These are phyloP conservation scores for Gastrophysa polygoni DNA, from an alignment of 2,888 invertebrate species.

Conservation along the genomic window DNA sequence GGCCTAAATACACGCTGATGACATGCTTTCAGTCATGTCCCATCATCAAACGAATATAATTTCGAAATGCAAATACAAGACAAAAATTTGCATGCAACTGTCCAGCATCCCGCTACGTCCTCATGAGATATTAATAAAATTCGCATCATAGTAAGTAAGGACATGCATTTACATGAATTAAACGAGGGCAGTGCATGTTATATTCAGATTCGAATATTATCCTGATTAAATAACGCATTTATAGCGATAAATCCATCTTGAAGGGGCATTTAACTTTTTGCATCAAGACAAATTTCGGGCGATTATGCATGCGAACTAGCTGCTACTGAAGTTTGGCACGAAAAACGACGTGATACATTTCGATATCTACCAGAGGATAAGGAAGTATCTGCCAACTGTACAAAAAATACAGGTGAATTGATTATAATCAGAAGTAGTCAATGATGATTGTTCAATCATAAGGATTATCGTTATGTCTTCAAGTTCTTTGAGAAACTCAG, in stretches of 20 bases:
- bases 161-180: constrained; percentile 29
- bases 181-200: constrained; percentile 19
- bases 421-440: too few relatives aligned
- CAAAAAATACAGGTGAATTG: neutral
- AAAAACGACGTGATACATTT: constrained; percentile 25
- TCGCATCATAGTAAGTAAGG: constrained; percentile 24
- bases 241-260: constrained; percentile 28
- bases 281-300: constrained; percentile 31
- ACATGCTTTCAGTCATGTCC: neutral
- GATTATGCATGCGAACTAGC: constrained; percentile 30
- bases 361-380: constrained; percentile 1
- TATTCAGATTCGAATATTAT: constrained; percentile 31
- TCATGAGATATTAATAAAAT: constrained; percentile 26
- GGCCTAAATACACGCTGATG: neutral
- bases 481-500: too few relatives aligned
- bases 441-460: too few relatives aligned
- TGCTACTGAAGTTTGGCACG: constrained; percentile 26
- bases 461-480: too few relatives aligned
- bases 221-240: constrained; percentile 32
- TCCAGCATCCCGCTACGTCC: constrained; percentile 12
- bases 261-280: constrained; percentile 29
- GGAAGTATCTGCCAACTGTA: neutral
- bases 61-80: constrained; percentile 39
- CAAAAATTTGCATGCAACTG: constrained; percentile 43
- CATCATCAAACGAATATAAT: neutral